A percentile compares a stretch with the other conserved stretches of the same genome.
Evolutionary conservation across 2,797 vertebrate species (phyloP).

Genomic region (Oceanodroma leucorhoa): DNA sequence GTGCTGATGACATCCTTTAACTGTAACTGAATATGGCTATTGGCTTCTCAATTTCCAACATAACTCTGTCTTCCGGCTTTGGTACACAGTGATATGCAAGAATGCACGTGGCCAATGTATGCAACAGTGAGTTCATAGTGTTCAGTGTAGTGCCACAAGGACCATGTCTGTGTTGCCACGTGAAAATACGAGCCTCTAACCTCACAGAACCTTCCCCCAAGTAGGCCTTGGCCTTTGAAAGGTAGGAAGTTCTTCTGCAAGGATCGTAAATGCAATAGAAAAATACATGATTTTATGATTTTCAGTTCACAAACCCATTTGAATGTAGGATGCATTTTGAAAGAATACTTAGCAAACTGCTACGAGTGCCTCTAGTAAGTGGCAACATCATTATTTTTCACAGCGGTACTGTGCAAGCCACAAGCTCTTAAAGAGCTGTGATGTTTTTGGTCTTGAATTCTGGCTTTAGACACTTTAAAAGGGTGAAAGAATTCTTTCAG

Average conservation of each 20-base stretch:
- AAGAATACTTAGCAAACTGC: conserved; percentile 35
- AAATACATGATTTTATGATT: neutral
- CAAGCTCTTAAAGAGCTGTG: neutral
- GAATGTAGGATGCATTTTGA: conserved; percentile 11
- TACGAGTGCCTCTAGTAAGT: neutral
- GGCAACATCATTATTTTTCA: conserved; percentile 23
- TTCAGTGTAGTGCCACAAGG: neutral
- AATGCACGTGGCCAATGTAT: neutral
- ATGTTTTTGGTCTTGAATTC: conserved; percentile 27
- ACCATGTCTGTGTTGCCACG: rapidly evolving
- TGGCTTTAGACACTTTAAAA: conserved; percentile 1
- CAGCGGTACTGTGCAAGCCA: neutral
- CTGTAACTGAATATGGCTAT: neutral
- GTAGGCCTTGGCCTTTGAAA: neutral
- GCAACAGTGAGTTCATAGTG: neutral
- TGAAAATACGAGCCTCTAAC: neutral
- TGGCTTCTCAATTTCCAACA: neutral
- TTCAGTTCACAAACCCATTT: neutral
- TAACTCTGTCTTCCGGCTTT: neutral
- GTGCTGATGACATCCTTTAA: neutral
- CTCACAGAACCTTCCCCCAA: neutral
- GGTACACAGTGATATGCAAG: rapidly evolving
- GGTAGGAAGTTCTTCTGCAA: neutral
- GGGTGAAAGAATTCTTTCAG: neutral
- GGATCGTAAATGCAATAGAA: neutral